Evolutionary conservation across 2,797 vertebrate species (phyloP).

Genomic region (Apogon hyalosoma): DNA sequence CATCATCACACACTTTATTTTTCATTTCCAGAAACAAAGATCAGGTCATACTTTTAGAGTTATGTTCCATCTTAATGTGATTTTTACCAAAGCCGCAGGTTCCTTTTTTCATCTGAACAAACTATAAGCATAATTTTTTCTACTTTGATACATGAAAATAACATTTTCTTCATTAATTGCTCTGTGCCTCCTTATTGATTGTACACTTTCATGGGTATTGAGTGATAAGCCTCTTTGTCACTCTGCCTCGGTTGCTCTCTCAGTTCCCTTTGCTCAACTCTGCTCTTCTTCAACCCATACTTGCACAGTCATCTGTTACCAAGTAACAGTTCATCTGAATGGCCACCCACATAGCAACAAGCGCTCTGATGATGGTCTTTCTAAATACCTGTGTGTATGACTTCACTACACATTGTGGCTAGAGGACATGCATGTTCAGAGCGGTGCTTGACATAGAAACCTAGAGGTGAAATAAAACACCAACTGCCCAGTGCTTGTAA

Average conservation of each 20-base stretch:
- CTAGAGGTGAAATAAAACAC: conserved; percentile 7
- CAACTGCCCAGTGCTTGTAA: neutral
- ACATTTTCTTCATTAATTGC: neutral
- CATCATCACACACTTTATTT: too few species aligned
- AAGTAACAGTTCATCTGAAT: conserved; percentile 73
- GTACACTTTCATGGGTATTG: conserved; percentile 22
- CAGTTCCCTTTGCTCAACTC: conserved; percentile 37
- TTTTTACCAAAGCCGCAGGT: neutral
- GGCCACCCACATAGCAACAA: conserved; percentile 79
- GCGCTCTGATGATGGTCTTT: conserved; percentile 40
- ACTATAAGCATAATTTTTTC: conserved; percentile 7
- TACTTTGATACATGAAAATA: neutral
- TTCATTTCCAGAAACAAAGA: neutral
- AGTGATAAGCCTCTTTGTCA: conserved; percentile 35
- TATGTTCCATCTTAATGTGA: neutral
- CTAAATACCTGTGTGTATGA: conserved; percentile 44
- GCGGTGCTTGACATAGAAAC: conserved; percentile 31
- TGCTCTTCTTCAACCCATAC: conserved; percentile 61
- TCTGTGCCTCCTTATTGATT: conserved; percentile 1
- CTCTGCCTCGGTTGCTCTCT: conserved; percentile 24
- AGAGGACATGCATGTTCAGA: conserved; percentile 19
- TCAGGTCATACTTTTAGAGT: neutral
- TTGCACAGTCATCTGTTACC: conserved; percentile 74
- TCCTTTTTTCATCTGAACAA: neutral
- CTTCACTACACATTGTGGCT: conserved; percentile 14